Percentiles rank a stretch among this genome's conserved stretches.
phyloP scores from a whole-genome alignment of 2,113 vertebrate genomes.

The Phainopepla nitens region DNA sequence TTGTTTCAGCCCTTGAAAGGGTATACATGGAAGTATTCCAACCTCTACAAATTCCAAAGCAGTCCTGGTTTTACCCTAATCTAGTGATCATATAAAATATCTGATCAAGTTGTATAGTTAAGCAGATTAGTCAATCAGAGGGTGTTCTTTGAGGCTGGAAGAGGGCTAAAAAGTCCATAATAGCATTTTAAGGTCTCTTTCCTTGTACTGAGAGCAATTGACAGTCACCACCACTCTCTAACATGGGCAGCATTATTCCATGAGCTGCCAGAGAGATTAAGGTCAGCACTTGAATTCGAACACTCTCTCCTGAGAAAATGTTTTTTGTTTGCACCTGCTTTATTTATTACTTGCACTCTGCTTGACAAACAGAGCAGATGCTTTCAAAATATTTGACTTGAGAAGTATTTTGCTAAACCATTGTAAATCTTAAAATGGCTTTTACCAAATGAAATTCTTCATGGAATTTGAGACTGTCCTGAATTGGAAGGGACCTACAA shows the following conservation, averaged over 20 bases:
- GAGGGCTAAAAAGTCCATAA: background rate
- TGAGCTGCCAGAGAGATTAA: background rate
- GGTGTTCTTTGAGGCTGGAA: background rate
- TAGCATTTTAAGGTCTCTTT: background rate
- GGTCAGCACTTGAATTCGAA: background rate
- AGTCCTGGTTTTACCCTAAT: background rate
- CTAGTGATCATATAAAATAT: background rate
- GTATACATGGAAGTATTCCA: background rate
- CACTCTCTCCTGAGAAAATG: background rate
- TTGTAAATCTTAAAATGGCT: background rate
- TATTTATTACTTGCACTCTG: background rate
- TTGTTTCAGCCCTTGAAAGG: background rate
- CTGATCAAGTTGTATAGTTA: background rate
- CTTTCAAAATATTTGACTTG: background rate
- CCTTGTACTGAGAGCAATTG: background rate
- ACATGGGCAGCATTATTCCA: background rate
- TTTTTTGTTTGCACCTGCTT: background rate
- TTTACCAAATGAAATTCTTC: background rate
- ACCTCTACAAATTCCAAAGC: background rate
- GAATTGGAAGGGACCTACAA: background rate
- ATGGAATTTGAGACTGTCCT: background rate
- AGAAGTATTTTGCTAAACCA: background rate
- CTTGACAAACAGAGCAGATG: background rate
- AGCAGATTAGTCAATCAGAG: background rate
- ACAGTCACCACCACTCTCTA: background rate